Conservation (phyloP, 2,113 vertebrate species). For the Catagonus wagneri region DNA sequence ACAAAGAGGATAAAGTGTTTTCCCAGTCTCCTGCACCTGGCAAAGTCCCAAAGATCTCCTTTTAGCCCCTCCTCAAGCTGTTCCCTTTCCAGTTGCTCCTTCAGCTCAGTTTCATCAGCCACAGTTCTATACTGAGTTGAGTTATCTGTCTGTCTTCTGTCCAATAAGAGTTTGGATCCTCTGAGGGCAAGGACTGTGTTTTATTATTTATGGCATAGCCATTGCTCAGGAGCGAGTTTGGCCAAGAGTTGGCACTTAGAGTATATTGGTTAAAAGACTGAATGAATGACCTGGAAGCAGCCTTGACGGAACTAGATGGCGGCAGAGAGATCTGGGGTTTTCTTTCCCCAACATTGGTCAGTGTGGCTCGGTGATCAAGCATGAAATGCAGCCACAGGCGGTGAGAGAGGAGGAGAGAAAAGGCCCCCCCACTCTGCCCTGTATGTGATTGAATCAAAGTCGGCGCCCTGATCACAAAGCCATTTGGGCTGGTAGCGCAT, state of each 20-base stretch:
- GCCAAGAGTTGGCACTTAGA: background rate
- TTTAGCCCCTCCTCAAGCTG: background rate
- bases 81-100: background rate
- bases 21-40: background rate
- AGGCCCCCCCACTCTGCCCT: background rate
- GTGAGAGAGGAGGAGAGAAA: background rate
- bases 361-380: background rate
- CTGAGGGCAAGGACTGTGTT: background rate
- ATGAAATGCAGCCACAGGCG: conserved; percentile 19
- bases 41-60: background rate
- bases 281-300: background rate
- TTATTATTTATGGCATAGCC: conserved; percentile 3
- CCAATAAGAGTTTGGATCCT: conserved; percentile 1
- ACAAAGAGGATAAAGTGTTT: conserved; percentile 4
- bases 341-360: background rate
- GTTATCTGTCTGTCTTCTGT: conserved; percentile 38
- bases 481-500: background rate
- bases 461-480: background rate
- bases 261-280: background rate
- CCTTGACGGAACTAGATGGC: conserved; percentile 1
- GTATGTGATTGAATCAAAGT: background rate
- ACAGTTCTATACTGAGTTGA: background rate
- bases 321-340: background rate
- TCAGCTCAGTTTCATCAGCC: background rate
- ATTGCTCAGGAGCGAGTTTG: conserved; percentile 4